Evolutionary conservation across 2,888 invertebrate genomes (phyloP).

Genomic region (Syritta pipiens): DNA sequence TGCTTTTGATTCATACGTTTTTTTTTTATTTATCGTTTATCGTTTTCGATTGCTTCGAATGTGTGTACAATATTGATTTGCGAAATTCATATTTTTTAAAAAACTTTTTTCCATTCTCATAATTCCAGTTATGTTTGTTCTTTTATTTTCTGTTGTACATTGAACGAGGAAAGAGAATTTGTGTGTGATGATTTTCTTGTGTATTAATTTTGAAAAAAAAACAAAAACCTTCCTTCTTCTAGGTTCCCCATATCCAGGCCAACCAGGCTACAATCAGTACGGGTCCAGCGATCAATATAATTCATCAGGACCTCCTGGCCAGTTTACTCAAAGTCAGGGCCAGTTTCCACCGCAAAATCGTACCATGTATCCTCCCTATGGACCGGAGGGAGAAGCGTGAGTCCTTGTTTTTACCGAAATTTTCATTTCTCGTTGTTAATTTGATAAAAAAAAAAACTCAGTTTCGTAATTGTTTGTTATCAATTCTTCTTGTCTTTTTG

Average conservation of each 20-base stretch:
- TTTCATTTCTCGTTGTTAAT: constrained; percentile 42
- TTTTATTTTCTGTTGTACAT: not conserved
- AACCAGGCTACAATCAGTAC: constrained; percentile 85
- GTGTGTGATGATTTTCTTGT: not conserved
- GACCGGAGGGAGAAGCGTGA: constrained; percentile 85
- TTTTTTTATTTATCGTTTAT: constrained; percentile 12
- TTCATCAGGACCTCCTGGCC: constrained; percentile 81
- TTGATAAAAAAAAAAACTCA: constrained; percentile 1
- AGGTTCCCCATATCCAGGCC: constrained; percentile 82
- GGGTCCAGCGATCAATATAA: constrained; percentile 83
- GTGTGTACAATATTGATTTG: not conserved
- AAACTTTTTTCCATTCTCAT: constrained; percentile 36
- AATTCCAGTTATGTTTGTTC: not conserved
- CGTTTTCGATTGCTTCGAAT: constrained; percentile 16
- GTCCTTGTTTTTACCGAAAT: constrained; percentile 70
- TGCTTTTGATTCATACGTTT: constrained; percentile 3
- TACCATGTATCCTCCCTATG: constrained; percentile 89
- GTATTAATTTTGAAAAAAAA: constrained; percentile 22
- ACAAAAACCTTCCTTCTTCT: constrained; percentile 64
- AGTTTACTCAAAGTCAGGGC: constrained; percentile 82
- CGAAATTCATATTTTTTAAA: constrained; percentile 24
- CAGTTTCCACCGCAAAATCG: constrained; percentile 85
- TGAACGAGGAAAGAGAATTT: not conserved
- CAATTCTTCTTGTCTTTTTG: constrained; percentile 32
- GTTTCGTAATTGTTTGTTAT: constrained; percentile 48